Percentiles rank a stretch among this genome's conserved stretches.
Conservation (phyloP, 2,113 vertebrate genomes). For the Bubo blakistoni region DNA sequence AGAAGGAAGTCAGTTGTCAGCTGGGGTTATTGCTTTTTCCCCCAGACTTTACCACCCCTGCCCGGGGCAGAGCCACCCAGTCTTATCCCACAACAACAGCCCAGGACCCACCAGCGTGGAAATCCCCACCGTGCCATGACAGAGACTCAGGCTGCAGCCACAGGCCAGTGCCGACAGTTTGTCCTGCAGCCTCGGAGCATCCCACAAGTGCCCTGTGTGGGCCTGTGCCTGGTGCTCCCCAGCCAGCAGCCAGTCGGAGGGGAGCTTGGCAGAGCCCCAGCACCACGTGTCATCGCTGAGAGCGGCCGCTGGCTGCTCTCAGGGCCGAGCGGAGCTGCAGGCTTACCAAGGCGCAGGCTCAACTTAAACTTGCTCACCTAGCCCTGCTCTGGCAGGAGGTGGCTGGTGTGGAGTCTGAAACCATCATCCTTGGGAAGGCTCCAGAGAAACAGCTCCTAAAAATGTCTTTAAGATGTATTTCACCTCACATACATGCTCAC, state of each 20-base stretch:
- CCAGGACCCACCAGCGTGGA: background rate
- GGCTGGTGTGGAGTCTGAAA: background rate
- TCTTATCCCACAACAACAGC: background rate
- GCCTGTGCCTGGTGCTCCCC: background rate
- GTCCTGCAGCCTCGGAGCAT: background rate
- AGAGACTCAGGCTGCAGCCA: background rate
- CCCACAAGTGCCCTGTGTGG: background rate
- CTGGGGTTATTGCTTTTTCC: background rate
- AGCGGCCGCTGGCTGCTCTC: fast-evolving
- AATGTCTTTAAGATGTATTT: background rate
- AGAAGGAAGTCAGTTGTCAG: background rate
- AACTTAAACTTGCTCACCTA: background rate
- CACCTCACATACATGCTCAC: fast-evolving
- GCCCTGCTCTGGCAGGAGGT: background rate
- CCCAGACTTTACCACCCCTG: background rate
- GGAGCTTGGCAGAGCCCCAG: background rate
- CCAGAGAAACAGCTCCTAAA: background rate
- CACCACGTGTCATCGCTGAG: background rate
- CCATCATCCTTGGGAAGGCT: fast-evolving
- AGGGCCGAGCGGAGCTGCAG: background rate
- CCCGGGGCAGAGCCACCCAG: background rate
- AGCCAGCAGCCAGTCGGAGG: background rate
- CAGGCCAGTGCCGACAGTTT: background rate
- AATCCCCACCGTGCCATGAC: background rate
- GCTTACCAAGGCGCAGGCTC: background rate